These are phyloP conservation scores for Cassiopea andromeda DNA, from an alignment of 30 jellyfish, hydroid and myxozoan species.

Conservation along the genomic window DNA sequence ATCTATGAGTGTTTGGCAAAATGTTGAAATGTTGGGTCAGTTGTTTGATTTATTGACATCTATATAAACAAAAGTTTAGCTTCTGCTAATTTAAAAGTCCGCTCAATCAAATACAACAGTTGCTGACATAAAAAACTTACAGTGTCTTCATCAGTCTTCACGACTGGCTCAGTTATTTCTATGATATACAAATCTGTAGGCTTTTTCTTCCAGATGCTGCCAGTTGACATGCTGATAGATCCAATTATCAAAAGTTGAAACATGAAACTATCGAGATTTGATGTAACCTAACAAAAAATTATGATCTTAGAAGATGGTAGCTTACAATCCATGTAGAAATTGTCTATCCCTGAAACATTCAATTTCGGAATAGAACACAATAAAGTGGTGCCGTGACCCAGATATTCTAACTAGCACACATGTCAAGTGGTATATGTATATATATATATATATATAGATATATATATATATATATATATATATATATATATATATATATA, in stretches of 20 bases:
- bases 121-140: not conserved
- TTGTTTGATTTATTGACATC: no score
- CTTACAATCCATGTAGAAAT: not conserved
- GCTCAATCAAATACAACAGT: not conserved
- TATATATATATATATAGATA: no score
- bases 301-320: not conserved
- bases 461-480: no score
- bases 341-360: not conserved
- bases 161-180: conserved; percentile 49
- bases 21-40: no score
- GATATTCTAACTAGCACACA: no score
- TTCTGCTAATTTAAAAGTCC: no score
- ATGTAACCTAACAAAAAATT: conserved; percentile 24
- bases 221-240: conserved; percentile 54
- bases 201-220: conserved; percentile 79
- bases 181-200: conserved; percentile 63
- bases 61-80: no score
- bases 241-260: conserved; percentile 73
- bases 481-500: no score
- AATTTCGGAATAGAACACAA: no score
- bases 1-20: no score
- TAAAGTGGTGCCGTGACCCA: no score
- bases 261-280: conserved; percentile 56
- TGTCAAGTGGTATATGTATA: no score
- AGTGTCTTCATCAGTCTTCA: not conserved